Evolutionary conservation across 2,888 invertebrate species (phyloP), one percentile per base, ranked within the genome.

Genomic region (Xestobium rufovillosum): DNA sequence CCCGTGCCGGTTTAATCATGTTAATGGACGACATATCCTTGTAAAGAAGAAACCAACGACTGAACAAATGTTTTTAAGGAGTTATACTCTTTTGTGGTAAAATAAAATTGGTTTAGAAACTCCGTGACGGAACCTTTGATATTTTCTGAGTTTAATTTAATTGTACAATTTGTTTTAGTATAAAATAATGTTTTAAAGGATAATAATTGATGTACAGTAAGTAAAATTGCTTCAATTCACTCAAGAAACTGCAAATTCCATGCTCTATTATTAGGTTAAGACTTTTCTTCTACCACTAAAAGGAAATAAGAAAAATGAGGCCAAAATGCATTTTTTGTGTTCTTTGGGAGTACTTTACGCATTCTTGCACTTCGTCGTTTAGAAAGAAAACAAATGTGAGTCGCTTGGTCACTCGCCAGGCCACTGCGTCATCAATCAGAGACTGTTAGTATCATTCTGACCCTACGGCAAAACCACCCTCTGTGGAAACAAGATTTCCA

Each of bases 301-400:
- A n/a, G n/a, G n/a, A n/a, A n/a, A n/a, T n/a, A 45, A 50, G 51
- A 52, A 49, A 50, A 52, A 50, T 50, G 42, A 41, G 35, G 38
- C 36, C 25, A 43, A 54, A 59, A 61, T 61, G 61, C 57, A 57
- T 51, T 60, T 61, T 57, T 59, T 60, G 50, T 61, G 61, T 61
- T 50, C 28, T 38, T 11, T 36, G 38, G 27, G 39, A 39, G 35
- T 31, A 41, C 42, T 45, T 46, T 47, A 38, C 36, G 34, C 44
- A 38, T 47, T 41, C 39, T 44, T 36, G 39, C 38, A 42, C 27
- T 43, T 44, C 51, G 49, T 44, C 47, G 43, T 50, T 47, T 44
- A 43, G 52, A 59, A 60, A 55, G 61, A 59, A 62, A 62, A 62
- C 59, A 61, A 60, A 61, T 61, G 60, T 51, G 51, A 51, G 48